Base-by-base conservation (phyloP, 2,888 invertebrate species). In the Papilio protenor region DNA sequence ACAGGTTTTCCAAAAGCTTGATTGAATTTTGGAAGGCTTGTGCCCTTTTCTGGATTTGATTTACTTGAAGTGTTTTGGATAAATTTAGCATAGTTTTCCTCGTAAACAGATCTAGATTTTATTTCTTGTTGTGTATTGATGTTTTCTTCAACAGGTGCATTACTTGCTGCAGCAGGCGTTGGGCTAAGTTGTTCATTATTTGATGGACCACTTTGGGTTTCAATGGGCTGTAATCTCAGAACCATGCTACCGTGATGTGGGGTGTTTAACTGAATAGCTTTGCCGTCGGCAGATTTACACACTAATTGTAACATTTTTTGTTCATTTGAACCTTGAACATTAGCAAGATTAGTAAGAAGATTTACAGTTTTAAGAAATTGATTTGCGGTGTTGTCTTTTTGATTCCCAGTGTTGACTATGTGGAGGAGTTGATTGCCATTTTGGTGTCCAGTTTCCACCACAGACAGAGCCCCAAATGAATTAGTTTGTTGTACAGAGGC, bases 1-100 rank as follows among this genome's bases (percentile, higher is more conserved):
- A 96, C 96, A 70, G 96, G 96, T 89, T 97, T 97, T 0, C 97
- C 97, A 87, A 97, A 97, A 0, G 97, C 97, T 90, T 97, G 97
- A 86, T 97, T 97, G 87, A 97, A 97, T 89, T 97, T 97, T 4
- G 97, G 97, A 79, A 97, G 90, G 76, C 95, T 94, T 14, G 95
- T 95, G 11, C 92, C 87, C 83, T 94, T 94, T 84, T 95, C 95
- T 61, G 88, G 83, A 73, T 84, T 81, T 14, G 86, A 75, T 85
- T 93, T 93, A 57, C 85, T 87, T 49, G 91, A 88, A 0, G 92
- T 89, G 77, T 89, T 92, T 84, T 95, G 95, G 81, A 95, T 93
- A 83, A 95, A 95, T 85, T 95, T 95, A 0, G 95, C 94, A 82
- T 94, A 95, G 82, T 95, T 95, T 86, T 95, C 95, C 87, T 95